Base-by-base conservation (phyloP, 1,140 invertebrate genomes). In the Acromyrmex heyeri region DNA sequence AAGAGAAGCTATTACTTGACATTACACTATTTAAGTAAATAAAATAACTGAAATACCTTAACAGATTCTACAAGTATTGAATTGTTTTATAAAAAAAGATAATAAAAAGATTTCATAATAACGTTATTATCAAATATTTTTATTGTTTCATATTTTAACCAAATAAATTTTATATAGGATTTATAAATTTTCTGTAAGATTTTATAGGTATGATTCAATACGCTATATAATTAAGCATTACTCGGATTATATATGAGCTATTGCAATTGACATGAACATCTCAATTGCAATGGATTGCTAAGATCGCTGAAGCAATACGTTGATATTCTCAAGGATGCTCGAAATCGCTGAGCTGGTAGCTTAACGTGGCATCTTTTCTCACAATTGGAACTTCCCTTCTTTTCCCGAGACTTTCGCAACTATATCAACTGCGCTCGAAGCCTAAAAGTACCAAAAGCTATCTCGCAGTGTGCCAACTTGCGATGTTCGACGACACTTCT, bases 291-390 rank as follows among this genome's bases (percentile, higher is more conserved):
- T 16, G 16, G 24, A 82, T 82, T 18, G 78, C 38, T 38, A 73
- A 73, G 27, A 81, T 81, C 38, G 14, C 38, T 73, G 72, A 57
- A 64, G 61, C 88, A 85, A 83, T 82, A 88, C 75, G 70, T 89
- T 79, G 77, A 59, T 75, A 76, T 64, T 50, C 30, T 62, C 65
- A 18, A 48, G 59, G 75, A 50, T 69, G 86, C 90, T 91, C 86
- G 85, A 92, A 92, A 91, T 92, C 85, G 90, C 88, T 92, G 92
- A 92, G 90, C 88, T 91, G 79, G 85, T 79, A 91, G 77, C 88
- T 88, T 86, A 72, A 87, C 86, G 34, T 65, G 75, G 88, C 88
- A 86, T 2, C 48, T 92, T 89, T 86, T 65, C 79, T 59, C 34
- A 38, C 76, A 73, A 79, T 61, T 53, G 77, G 7, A 69, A 79